Base-by-base conservation (phyloP, 2,888 invertebrate genomes). In the Megaustenia siamemsis region DNA sequence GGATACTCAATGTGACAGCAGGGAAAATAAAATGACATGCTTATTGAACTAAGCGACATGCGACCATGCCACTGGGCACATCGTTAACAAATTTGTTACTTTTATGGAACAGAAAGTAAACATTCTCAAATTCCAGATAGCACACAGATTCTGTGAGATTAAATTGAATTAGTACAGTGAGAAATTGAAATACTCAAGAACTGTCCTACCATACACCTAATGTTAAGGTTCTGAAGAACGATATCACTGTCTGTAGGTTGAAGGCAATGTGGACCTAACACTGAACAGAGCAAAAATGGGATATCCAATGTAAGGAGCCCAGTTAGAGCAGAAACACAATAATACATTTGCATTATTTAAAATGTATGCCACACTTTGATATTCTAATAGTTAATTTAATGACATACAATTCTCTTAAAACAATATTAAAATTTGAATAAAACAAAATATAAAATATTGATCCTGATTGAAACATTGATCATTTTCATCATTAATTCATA, bases 21-120 rank as follows among this genome's bases (percentile, higher is more conserved):
- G 77, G 77, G 69, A 82, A 82, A 63, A 86, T 73, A 63, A 79
- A 76, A 79, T 45, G 56, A 81, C 86, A 87, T 86, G 86, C 87
- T 85, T 49, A 82, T 81, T 82, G 78, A 71, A 78, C 81, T 83
- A 85, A 86, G 86, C 86, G 81, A 83, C 86, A 88, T 87, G 85
- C 83, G 71, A 66, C 81, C 83, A 86, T 86, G 86, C 86, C 87
- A 81, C 86, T 86, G 82, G 84, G 82, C 82, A 82, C 82, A 82
- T 82, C 63, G 28, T 81, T n/a, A 35, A 82, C 82, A 82, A 43
- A 82, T n/a, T n/a, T 78, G 28, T 63, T 66, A 63, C 63, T 77
- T 38, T 43, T 10, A 66, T n/a, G n/a, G 78, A 66, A 78, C 78
- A 78, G 32, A 40, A 60, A 43, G 43, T 40, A 78, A 63, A 28